Evolutionary conservation across 2,888 invertebrate genomes (phyloP).

Genomic region (Tinea pellionella): DNA sequence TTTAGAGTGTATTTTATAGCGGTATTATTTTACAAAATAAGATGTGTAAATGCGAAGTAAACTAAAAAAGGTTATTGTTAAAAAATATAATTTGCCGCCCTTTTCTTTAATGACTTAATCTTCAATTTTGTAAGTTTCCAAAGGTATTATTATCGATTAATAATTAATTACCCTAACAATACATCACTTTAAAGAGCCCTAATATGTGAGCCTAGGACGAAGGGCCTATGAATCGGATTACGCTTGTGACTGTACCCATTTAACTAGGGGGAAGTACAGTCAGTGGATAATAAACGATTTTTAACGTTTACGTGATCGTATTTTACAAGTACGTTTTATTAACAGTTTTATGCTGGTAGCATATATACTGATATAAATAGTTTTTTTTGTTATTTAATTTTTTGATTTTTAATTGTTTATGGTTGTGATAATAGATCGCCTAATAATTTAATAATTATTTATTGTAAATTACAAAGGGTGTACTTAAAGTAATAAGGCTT

Average conservation of each 20-base stretch:
- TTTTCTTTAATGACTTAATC: too few relatives aligned
- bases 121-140: too few relatives aligned
- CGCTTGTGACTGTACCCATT: constrained; percentile 7
- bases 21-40: too few relatives aligned
- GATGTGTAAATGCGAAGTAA: too few relatives aligned
- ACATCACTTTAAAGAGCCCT: constrained; percentile 1
- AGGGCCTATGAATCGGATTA: constrained; percentile 11
- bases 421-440: too few relatives aligned
- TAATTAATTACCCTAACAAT: not conserved
- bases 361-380: not conserved
- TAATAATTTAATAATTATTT: too few relatives aligned
- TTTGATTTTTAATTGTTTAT: too few relatives aligned
- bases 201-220: not conserved
- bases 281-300: constrained; percentile 8
- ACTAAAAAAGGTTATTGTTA: too few relatives aligned
- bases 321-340: constrained; percentile 1
- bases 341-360: not conserved
- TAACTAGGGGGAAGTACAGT: constrained; percentile 1
- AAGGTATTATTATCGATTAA: not conserved
- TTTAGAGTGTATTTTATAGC: not conserved
- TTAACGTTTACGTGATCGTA: constrained; percentile 8
- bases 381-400: too few relatives aligned
- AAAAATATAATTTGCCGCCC: too few relatives aligned
- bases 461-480: too few relatives aligned
- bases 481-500: too few relatives aligned